Evolutionary conservation across 1,140 invertebrate genomes (phyloP).

Genomic region (Holotrichia oblita): DNA sequence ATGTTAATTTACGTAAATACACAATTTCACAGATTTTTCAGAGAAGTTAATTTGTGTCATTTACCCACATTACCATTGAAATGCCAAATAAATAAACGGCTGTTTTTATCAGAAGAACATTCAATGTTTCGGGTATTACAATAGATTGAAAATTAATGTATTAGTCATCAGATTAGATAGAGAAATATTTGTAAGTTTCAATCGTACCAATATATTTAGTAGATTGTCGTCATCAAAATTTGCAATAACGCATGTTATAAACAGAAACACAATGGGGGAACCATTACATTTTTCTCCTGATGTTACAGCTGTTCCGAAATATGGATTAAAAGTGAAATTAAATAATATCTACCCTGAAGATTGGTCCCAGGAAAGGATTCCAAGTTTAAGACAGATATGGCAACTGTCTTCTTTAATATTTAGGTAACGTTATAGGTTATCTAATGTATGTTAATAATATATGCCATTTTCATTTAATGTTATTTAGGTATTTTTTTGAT

Average conservation of each 20-base stretch:
- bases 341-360: slow-evolving; percentile 80
- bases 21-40: too few species aligned
- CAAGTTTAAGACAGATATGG: slow-evolving; percentile 72
- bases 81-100: too few species aligned
- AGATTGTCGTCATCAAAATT: not conserved
- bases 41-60: too few species aligned
- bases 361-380: slow-evolving; percentile 73
- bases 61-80: too few species aligned
- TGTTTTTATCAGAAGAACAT: too few species aligned
- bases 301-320: slow-evolving; percentile 62
- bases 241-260: not conserved
- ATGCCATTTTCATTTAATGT: slow-evolving; percentile 47
- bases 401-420: slow-evolving; percentile 70
- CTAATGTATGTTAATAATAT: slow-evolving; percentile 38
- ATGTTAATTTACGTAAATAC: too few species aligned
- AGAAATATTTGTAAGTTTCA: not conserved
- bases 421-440: slow-evolving; percentile 63
- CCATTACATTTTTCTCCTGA: not conserved
- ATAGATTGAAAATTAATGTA: not conserved
- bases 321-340: slow-evolving; percentile 76
- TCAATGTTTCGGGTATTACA: too few species aligned
- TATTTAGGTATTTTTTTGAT: slow-evolving; percentile 74
- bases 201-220: not conserved
- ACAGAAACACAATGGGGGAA: not conserved
- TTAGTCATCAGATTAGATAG: slow-evolving; percentile 30